phyloP scores from a whole-genome alignment of 1,140 invertebrate species.

The Microplitis demolitor region DNA sequence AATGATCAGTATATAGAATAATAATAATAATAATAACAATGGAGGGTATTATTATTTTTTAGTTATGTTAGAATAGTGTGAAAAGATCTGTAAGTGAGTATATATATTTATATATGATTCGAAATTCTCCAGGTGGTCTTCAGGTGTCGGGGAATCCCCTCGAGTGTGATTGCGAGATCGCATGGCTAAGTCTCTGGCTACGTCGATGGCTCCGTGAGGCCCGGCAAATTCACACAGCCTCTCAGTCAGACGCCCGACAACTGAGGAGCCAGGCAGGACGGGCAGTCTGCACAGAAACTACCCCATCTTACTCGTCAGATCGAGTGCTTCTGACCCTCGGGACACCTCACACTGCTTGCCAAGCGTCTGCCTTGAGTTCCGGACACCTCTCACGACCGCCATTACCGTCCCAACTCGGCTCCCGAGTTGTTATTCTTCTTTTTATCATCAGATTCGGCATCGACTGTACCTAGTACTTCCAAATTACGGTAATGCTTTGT shows the following conservation, averaged over 20 bases:
- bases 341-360: conserved; percentile 63
- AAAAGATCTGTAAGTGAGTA: no score
- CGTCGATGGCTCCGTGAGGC: conserved; percentile 82
- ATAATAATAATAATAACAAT: conserved; percentile 5
- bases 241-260: conserved; percentile 59
- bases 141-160: conserved; percentile 82
- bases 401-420: conserved; percentile 38
- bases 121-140: conserved; percentile 71
- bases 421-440: conserved; percentile 40
- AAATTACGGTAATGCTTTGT: background rate
- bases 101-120: conserved; percentile 6
- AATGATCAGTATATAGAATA: no score
- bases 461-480: conserved; percentile 10
- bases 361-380: conserved; percentile 62
- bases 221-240: conserved; percentile 72
- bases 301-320: conserved; percentile 56
- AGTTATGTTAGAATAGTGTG: no score
- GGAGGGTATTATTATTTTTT: background rate
- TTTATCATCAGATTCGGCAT: conserved; percentile 31
- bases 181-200: conserved; percentile 88
- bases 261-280: conserved; percentile 54
- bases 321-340: conserved; percentile 57
- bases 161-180: conserved; percentile 84
- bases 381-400: conserved; percentile 48
- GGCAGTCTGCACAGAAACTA: conserved; percentile 58